phyloP scores from a whole-genome alignment of 2,113 vertebrate genomes.

The Perca fluviatilis region DNA sequence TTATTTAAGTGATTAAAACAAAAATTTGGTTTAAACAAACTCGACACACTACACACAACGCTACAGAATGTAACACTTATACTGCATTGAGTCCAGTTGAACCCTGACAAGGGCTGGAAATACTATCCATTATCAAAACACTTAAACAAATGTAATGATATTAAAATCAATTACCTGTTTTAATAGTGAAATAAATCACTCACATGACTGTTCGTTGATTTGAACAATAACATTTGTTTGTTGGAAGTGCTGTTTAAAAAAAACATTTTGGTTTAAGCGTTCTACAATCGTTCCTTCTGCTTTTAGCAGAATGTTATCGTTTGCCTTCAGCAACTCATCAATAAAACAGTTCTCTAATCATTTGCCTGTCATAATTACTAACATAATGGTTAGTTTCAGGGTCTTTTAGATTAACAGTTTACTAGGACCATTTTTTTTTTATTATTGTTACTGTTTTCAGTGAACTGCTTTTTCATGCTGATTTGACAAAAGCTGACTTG shows the following conservation, averaged over 20 bases:
- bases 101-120: slow-evolving; percentile 20
- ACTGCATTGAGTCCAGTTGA: slow-evolving; percentile 10
- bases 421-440: not conserved
- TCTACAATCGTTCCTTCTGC: slow-evolving; percentile 83
- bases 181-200: slow-evolving; percentile 33
- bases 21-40: slow-evolving; percentile 28
- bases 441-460: not conserved
- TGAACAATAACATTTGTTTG: slow-evolving; percentile 49
- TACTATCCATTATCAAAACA: slow-evolving; percentile 13
- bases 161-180: slow-evolving; percentile 35
- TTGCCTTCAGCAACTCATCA: slow-evolving; percentile 83
- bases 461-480: not conserved
- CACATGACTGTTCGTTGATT: slow-evolving; percentile 34
- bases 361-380: slow-evolving; percentile 25
- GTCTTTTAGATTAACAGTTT: not conserved
- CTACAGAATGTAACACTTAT: slow-evolving; percentile 54
- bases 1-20: slow-evolving; percentile 46
- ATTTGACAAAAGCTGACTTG: not conserved
- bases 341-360: slow-evolving; percentile 82
- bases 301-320: slow-evolving; percentile 78
- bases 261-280: slow-evolving; percentile 75
- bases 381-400: not conserved
- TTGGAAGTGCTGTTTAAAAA: slow-evolving; percentile 58
- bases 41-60: slow-evolving; percentile 36
- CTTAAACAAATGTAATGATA: slow-evolving; percentile 7